phyloP scores from a whole-genome alignment of 1,140 invertebrate genomes.

The Stegodyphus dumicola region DNA sequence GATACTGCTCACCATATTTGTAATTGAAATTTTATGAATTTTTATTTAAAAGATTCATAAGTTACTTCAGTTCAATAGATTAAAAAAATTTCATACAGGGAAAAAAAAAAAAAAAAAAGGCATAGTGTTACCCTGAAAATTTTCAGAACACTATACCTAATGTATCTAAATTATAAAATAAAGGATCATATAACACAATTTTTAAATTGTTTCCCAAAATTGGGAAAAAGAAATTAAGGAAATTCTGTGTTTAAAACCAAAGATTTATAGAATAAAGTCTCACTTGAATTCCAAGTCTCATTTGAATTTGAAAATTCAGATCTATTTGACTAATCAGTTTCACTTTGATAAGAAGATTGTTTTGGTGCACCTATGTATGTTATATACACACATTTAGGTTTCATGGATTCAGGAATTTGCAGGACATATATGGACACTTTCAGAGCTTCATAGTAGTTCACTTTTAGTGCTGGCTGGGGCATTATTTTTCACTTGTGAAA shows the following conservation, averaged over 20 bases:
- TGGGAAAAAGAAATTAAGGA: neutral
- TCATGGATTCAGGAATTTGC: neutral
- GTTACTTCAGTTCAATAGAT: too few species aligned
- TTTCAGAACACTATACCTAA: too few species aligned
- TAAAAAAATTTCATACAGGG: too few species aligned
- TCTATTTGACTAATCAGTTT: constrained; percentile 38
- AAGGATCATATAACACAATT: too few species aligned
- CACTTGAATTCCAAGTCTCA: neutral
- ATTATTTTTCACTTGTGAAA: neutral
- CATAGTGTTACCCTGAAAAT: too few species aligned
- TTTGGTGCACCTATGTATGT: constrained; percentile 57
- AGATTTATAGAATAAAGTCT: neutral
- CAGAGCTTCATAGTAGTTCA: constrained; percentile 11
- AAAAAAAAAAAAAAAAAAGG: too few species aligned
- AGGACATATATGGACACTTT: neutral
- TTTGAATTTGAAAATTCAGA: constrained; percentile 18
- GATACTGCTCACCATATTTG: too few species aligned
- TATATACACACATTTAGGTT: constrained; percentile 19
- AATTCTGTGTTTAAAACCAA: neutral
- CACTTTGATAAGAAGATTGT: constrained; percentile 61
- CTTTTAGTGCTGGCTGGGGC: neutral
- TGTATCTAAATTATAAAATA: too few species aligned
- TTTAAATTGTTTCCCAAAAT: too few species aligned
- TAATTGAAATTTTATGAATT: too few species aligned
- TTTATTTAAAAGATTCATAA: too few species aligned